Evolutionary conservation across 2,113 vertebrate species (phyloP).

Genomic region (Sitta europaea): DNA sequence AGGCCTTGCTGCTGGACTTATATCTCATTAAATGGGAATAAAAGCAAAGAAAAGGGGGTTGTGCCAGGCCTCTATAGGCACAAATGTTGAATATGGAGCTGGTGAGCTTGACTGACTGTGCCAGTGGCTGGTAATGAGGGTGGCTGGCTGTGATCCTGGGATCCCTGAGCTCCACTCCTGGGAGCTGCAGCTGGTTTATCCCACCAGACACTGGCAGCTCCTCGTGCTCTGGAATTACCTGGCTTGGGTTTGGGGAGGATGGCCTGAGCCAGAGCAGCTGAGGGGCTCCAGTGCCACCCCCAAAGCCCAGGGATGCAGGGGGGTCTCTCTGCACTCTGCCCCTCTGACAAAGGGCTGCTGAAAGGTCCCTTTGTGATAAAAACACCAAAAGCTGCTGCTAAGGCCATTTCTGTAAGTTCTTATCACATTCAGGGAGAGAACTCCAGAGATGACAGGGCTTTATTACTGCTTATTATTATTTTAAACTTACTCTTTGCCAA

Average conservation of each 20-base stretch:
- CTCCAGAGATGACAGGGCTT: neutral
- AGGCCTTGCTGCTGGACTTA: neutral
- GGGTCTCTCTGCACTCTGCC: neutral
- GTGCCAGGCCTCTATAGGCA: neutral
- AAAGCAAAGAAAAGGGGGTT: neutral
- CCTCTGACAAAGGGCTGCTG: neutral
- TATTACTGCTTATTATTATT: neutral
- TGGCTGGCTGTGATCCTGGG: no score
- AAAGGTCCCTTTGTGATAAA: neutral
- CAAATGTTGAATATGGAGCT: neutral
- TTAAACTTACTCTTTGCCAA: neutral
- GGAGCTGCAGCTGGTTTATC: neutral
- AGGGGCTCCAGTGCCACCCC: neutral
- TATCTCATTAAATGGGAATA: neutral
- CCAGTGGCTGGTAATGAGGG: neutral
- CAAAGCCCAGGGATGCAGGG: neutral
- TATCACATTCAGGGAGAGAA: neutral
- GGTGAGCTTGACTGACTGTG: neutral
- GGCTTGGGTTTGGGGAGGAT: rapidly evolving
- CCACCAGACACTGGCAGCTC: neutral
- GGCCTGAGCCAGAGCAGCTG: neutral
- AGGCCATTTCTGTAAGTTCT: neutral
- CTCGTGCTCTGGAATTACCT: neutral
- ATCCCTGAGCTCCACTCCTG: neutral
- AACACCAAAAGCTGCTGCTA: neutral